Evolutionary conservation across 2,797 vertebrate genomes (phyloP).

Genomic region (Enteromius paludinosus): DNA sequence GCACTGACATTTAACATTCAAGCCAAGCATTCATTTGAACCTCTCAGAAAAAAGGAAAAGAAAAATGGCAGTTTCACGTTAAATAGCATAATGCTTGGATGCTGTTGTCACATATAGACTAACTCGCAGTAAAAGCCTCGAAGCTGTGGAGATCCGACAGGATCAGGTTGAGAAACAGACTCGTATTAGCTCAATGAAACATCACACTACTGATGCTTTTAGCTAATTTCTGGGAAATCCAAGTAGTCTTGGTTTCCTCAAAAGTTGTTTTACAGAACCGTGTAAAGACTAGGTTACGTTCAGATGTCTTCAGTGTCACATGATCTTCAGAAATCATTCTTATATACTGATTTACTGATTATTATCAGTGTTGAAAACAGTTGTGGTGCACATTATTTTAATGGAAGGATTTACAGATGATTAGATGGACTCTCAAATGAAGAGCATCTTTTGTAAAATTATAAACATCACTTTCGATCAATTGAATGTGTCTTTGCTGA

Average conservation of each 20-base stretch:
- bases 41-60: slow-evolving; percentile 24
- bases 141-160: neutral
- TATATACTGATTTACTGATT: neutral
- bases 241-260: neutral
- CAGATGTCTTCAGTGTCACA: neutral
- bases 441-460: neutral
- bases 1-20: slow-evolving; percentile 69
- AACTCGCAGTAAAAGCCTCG: neutral
- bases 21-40: slow-evolving; percentile 34
- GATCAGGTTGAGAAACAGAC: neutral
- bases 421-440: neutral
- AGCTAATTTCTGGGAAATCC: neutral
- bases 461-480: neutral
- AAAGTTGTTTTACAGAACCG: neutral
- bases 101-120: neutral
- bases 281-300: neutral
- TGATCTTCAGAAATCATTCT: neutral
- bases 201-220: neutral
- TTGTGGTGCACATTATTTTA: neutral
- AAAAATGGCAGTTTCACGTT: slow-evolving; percentile 13
- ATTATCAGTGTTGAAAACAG: neutral
- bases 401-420: neutral
- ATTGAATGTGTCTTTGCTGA: neutral
- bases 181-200: neutral
- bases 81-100: slow-evolving; percentile 28